Percentiles rank a stretch among this genome's conserved stretches.
phyloP scores from a whole-genome alignment of 2,888 invertebrate species.

The Cataglyphis altisquamis region DNA sequence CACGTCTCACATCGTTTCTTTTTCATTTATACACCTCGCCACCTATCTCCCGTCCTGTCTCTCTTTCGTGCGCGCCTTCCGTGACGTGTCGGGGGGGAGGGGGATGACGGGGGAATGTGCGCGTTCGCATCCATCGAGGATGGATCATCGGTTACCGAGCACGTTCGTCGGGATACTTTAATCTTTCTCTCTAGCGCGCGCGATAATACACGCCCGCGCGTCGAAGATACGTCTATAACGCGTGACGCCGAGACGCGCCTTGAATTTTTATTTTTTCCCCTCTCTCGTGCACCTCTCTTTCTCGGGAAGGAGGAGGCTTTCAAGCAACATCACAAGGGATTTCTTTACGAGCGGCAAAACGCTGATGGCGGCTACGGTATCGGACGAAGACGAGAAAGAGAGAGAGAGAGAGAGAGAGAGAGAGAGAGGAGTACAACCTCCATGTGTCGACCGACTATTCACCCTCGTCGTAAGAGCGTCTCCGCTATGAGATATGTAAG shows the following conservation, averaged over 20 bases:
- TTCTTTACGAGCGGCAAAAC: conserved; percentile 66
- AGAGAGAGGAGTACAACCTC: conserved; percentile 42
- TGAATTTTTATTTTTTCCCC: conserved; percentile 27
- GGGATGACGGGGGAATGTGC: neutral
- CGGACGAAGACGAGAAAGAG: conserved; percentile 2
- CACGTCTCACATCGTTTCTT: neutral
- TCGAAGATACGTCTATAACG: conserved; percentile 45
- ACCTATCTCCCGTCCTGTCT: too few species aligned
- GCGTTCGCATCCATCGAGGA: conserved; percentile 31
- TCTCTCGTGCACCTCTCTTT: neutral
- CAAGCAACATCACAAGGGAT: conserved; percentile 49
- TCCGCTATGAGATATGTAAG: conserved; percentile 77
- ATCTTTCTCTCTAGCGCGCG: conserved; percentile 31
- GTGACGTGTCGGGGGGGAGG: neutral
- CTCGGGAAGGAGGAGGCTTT: conserved; percentile 21
- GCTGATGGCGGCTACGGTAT: conserved; percentile 35
- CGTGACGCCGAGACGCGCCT: neutral
- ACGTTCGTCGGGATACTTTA: conserved; percentile 44
- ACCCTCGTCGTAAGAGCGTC: conserved; percentile 69
- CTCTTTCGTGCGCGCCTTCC: neutral
- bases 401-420: neutral
- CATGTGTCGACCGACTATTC: conserved; percentile 65
- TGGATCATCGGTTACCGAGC: conserved; percentile 51
- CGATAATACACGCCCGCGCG: conserved; percentile 35
- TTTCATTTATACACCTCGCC: conserved; percentile 15